Percentiles rank a stretch among this genome's conserved stretches.
These are phyloP conservation scores for Struthidea cinerea DNA, from an alignment of 2,113 vertebrate genomes.

Conservation along the genomic window DNA sequence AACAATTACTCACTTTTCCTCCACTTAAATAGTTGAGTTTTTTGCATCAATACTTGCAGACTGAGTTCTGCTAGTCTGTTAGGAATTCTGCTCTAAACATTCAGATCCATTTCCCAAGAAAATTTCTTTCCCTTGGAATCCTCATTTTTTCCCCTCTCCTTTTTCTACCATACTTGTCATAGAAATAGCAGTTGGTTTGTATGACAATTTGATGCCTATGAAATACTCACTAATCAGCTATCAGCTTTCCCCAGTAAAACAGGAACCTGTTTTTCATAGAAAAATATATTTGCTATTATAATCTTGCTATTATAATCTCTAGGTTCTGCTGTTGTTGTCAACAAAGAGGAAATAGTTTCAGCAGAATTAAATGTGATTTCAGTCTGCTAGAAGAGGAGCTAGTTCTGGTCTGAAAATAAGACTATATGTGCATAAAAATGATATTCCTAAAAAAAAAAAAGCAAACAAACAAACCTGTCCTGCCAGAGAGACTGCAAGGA, in stretches of 20 bases:
- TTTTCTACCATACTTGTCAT: background rate
- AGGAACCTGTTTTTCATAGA: background rate
- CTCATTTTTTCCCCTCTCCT: background rate
- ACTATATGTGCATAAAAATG: background rate
- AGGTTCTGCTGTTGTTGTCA: background rate
- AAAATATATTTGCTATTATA: background rate
- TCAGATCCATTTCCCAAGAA: background rate
- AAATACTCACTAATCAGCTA: background rate
- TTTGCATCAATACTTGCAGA: background rate
- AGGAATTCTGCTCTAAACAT: background rate
- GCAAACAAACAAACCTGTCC: background rate
- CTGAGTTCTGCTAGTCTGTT: background rate
- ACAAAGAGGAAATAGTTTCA: background rate
- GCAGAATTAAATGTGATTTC: background rate
- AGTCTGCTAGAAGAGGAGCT: background rate
- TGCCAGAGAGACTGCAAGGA: background rate
- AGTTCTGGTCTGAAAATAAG: background rate
- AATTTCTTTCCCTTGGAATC: background rate
- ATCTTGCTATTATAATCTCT: background rate
- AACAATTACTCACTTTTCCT: background rate
- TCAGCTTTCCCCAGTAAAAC: background rate
- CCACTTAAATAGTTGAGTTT: background rate
- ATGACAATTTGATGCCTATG: background rate
- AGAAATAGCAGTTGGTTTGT: background rate
- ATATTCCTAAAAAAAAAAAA: background rate